These are phyloP conservation scores for Agrochola lychnidis DNA, from an alignment of 2,888 invertebrate species.

Conservation along the genomic window DNA sequence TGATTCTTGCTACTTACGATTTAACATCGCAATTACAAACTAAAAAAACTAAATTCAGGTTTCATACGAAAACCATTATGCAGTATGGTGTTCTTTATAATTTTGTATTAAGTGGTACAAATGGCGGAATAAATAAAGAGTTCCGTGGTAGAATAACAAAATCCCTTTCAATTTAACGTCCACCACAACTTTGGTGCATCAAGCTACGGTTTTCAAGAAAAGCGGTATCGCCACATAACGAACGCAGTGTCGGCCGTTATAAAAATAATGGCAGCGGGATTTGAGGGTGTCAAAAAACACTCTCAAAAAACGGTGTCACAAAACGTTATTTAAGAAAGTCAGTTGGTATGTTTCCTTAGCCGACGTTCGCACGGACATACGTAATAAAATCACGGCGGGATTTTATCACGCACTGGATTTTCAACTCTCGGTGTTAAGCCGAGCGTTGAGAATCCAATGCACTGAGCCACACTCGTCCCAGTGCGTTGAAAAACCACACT, in stretches of 20 bases:
- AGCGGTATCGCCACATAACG: neutral
- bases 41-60: slow-evolving; percentile 47
- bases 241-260: neutral
- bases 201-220: neutral
- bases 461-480: too few species aligned
- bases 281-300: neutral
- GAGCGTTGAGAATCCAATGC: too few species aligned
- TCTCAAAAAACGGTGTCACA: too few species aligned
- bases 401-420: too few species aligned
- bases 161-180: neutral
- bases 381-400: too few species aligned
- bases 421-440: too few species aligned
- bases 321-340: too few species aligned
- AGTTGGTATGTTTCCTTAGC: too few species aligned
- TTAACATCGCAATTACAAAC: slow-evolving; percentile 54
- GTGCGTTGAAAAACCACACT: too few species aligned
- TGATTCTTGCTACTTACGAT: slow-evolving; percentile 45
- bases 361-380: too few species aligned
- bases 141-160: neutral
- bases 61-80: slow-evolving; percentile 65
- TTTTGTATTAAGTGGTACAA: slow-evolving; percentile 48
- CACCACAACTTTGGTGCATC: too few species aligned
- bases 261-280: neutral
- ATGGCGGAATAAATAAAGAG: slow-evolving; percentile 15
- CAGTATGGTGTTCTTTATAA: slow-evolving; percentile 57